Evolutionary conservation across 2,113 vertebrate species (phyloP), one percentile per base, ranked within the genome.

Genomic region (Talpa occidentalis): DNA sequence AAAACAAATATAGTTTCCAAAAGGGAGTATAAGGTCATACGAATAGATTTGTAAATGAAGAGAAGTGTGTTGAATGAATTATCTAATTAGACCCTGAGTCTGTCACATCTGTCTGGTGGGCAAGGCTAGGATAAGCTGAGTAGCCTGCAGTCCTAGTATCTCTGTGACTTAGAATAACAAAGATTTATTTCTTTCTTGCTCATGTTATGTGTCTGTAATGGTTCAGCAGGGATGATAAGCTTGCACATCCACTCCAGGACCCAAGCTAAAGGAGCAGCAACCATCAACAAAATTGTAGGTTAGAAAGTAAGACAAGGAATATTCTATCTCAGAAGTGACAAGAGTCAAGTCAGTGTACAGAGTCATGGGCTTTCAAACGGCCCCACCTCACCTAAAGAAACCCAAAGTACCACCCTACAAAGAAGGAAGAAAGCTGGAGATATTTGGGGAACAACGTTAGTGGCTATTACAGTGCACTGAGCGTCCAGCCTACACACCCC

Each of bases 131-230:
- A 77, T 72, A 79, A 92, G 3, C 70, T 47, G 54, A 78, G 42
- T 6, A 14, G 69, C 1, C 1, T 7, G 28, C 1, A 76, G 3
- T 0, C 16, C 28, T 24, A 30, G 10, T 10, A n/a, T 32, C 35
- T 78, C 37, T 28, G 10, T 69, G 49, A 32, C 10, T 89, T 86
- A 72, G 44, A 91, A 77, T 73, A 40, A 49, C 70, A 42, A 32
- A 47, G 6, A 5, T 35, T 83, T 30, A 26, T 72, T 74, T 83
- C 8, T 72, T 74, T 83, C 8, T 42, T 74, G 12, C 3, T 69
- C 14, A 19, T 26, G 28, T 26, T 85, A 17, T 37, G 3, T 62
- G 35, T 60, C 17, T 64, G 28, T 17, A 47, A 12, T 16, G 1
- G 3, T 9, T 90, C n/a, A 54, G 10, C 14, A 78, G 24, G 9